Evolutionary conservation across 2,113 vertebrate genomes (phyloP).

Genomic region (Vulpes ferrilata): DNA sequence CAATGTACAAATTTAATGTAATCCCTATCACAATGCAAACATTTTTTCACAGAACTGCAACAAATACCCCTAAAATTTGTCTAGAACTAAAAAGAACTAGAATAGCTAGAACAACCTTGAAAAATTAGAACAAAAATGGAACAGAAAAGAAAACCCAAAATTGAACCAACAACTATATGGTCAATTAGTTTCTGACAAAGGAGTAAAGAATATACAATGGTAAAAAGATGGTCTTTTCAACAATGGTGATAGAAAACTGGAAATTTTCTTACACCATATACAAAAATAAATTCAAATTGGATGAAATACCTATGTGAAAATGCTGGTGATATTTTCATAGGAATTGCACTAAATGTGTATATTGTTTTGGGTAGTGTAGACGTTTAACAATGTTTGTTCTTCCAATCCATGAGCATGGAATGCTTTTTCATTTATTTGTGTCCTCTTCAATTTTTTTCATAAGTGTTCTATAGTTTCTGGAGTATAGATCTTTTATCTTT

Average conservation of each 20-base stretch:
- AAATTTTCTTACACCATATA: background rate
- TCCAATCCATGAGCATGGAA: background rate
- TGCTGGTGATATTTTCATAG: background rate
- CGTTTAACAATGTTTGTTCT: background rate
- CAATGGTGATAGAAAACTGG: background rate
- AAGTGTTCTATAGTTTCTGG: background rate
- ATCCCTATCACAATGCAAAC: too few species aligned
- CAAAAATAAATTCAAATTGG: background rate
- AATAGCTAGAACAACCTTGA: background rate
- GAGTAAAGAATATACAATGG: background rate
- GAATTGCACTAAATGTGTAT: background rate
- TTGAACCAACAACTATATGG: background rate
- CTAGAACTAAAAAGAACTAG: background rate
- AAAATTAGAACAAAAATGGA: background rate
- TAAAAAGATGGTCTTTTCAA: background rate
- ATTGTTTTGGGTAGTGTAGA: background rate
- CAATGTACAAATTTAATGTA: too few species aligned
- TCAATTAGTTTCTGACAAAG: background rate
- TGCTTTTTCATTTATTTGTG: background rate
- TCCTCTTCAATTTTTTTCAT: background rate
- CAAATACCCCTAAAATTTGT: background rate
- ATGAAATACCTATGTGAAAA: background rate
- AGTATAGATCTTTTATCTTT: background rate
- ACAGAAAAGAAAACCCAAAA: background rate
- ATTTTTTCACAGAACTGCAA: background rate